Percentiles rank a stretch among this genome's conserved stretches.
Conservation (phyloP, 2,113 vertebrate genomes). For the Nibea coibor region DNA sequence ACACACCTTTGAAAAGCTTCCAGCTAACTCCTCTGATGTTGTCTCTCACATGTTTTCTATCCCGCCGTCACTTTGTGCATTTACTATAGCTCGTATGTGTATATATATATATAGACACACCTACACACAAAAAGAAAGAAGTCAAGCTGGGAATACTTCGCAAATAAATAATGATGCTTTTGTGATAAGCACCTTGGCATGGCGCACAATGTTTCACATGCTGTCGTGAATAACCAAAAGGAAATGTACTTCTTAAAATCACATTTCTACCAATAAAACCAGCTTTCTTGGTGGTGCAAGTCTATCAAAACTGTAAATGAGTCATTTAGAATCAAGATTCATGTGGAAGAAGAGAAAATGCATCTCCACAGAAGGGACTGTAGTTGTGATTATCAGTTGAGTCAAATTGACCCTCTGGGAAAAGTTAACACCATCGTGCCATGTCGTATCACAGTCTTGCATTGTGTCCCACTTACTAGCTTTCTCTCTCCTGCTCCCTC, state of each 20-base stretch:
- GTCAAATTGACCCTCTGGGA: constrained; percentile 21
- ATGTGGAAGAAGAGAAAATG: constrained; percentile 6
- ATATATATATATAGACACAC: constrained; percentile 1
- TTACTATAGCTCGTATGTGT: constrained; percentile 17
- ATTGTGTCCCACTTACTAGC: constrained; percentile 14
- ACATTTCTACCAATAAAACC: background rate
- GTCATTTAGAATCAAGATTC: constrained; percentile 42
- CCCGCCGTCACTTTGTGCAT: constrained; percentile 20
- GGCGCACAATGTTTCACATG: background rate
- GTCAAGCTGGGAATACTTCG: background rate
- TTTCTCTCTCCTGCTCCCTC: constrained; percentile 7
- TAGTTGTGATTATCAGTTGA: constrained; percentile 20
- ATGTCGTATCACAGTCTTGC: background rate
- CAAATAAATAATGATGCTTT: constrained; percentile 34
- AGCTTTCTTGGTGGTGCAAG: constrained; percentile 15
- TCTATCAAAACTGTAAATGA: constrained; percentile 47
- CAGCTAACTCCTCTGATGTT: constrained; percentile 57
- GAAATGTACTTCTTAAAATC: background rate
- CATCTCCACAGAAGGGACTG: background rate
- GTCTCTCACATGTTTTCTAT: constrained; percentile 24
- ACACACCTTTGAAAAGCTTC: constrained; percentile 73
- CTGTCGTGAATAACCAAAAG: constrained; percentile 1
- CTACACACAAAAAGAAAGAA: constrained; percentile 27
- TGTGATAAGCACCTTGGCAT: background rate
- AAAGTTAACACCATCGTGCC: background rate